phyloP scores from a whole-genome alignment of 2,888 invertebrate species.

The Ochropleura plecta region DNA sequence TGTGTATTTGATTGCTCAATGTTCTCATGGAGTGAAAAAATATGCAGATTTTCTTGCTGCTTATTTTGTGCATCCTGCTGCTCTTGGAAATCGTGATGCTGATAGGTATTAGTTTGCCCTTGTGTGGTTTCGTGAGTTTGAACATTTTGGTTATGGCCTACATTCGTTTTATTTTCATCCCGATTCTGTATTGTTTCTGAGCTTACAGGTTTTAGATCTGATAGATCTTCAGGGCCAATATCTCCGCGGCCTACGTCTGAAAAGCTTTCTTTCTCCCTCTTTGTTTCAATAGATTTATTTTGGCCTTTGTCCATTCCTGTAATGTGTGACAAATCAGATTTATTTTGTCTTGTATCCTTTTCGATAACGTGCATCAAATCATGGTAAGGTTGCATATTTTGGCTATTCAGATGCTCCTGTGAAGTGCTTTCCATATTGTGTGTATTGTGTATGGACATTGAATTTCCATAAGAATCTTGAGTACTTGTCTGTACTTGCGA shows the following conservation, averaged over 20 bases:
- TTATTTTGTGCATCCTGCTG: constrained; percentile 15
- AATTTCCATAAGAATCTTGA: constrained; percentile 32
- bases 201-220: constrained; percentile 14
- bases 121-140: constrained; percentile 6
- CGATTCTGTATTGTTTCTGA: constrained; percentile 44
- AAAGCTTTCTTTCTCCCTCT: constrained; percentile 40
- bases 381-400: constrained; percentile 23
- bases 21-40: constrained; percentile 15
- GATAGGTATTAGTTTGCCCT: constrained; percentile 14
- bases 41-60: constrained; percentile 32
- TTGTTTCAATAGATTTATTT: constrained; percentile 27
- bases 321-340: constrained; percentile 4
- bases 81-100: constrained; percentile 15
- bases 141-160: not conserved
- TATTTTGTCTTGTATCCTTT: constrained; percentile 19
- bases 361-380: constrained; percentile 2
- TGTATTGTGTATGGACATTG: constrained; percentile 11
- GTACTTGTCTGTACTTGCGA: constrained; percentile 24
- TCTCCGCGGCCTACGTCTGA: constrained; percentile 71
- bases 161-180: constrained; percentile 43
- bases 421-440: constrained; percentile 12
- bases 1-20: constrained; percentile 22
- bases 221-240: constrained; percentile 68
- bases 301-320: constrained; percentile 5
- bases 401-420: constrained; percentile 24